A percentile compares a stretch with the other conserved stretches of the same genome.
phyloP scores from a whole-genome alignment of 1,140 invertebrate genomes.

The Arctopsyche grandis region DNA sequence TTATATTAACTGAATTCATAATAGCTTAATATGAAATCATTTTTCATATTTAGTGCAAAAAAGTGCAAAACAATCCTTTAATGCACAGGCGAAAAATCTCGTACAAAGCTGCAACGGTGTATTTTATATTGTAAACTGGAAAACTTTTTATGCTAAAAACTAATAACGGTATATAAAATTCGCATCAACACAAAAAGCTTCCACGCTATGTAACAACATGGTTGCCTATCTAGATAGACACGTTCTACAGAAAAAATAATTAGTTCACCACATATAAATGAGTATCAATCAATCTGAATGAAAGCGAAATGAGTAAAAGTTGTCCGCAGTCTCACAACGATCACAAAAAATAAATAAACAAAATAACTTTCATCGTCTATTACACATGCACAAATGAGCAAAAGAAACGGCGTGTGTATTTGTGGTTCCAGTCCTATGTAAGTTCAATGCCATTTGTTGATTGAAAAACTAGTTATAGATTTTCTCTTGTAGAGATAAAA shows the following conservation, averaged over 20 bases:
- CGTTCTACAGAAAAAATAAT: background rate
- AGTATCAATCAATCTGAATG: background rate
- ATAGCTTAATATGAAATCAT: too few relatives aligned
- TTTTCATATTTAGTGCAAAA: background rate
- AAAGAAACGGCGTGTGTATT: background rate
- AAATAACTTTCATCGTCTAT: too few relatives aligned
- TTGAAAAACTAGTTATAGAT: constrained; percentile 12
- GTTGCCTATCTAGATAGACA: too few relatives aligned
- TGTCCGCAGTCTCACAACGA: background rate
- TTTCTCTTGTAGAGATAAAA: background rate
- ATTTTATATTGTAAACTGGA: too few relatives aligned
- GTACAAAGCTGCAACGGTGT: background rate
- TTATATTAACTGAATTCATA: too few relatives aligned
- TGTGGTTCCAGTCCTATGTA: background rate
- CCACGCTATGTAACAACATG: too few relatives aligned
- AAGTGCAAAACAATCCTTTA: constrained; percentile 5
- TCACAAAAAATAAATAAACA: too few relatives aligned
- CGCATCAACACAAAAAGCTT: too few relatives aligned
- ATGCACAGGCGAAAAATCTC: background rate
- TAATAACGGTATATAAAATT: too few relatives aligned
- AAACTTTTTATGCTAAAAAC: too few relatives aligned
- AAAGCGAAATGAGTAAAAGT: constrained; percentile 8
- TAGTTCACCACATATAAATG: background rate
- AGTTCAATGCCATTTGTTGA: background rate
- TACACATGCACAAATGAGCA: background rate